Evolutionary conservation across 2,797 vertebrate genomes (phyloP), one percentile per base, ranked within the genome.

Genomic region (Neosilurus mollespiculum): DNA sequence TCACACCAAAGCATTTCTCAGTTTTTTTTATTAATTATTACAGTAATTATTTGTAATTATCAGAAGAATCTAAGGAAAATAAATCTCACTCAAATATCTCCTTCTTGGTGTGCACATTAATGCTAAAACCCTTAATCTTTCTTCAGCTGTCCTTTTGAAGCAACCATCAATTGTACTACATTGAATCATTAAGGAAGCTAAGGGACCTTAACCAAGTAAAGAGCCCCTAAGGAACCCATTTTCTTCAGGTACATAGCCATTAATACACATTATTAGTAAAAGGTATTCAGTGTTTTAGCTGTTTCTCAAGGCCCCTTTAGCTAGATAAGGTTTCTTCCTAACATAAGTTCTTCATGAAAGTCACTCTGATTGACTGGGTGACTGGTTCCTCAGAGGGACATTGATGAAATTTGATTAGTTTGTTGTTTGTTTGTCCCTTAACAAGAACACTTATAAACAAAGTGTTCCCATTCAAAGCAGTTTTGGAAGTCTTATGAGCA

Each of bases 121-220:
- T 49, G 18, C 10, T 37, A 59, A 18, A 37, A 58, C 16, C 72
- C 34, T 43, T 62, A 24, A 62, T 78, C 9, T 0, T 49, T 64
- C n/a, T 64, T 37, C 18, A 37, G 30, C 12, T 58, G 54, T 75
- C 16, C 9, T 58, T 58, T 37, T 77, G 20, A 30, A 34, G 9
- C 30, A 78, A 78, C 75, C 34, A 62, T 62, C 75, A 43, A 2
- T 49, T 49, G 56, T 59, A 76, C 18, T 75, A 58, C 30, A 37
- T 20, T 9, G 30, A 76, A 59, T 37, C 30, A 34, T 75, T 75
- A 22, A 12, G 26, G 24, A 76, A 76, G 54, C 30, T 59, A 76
- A n/a, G 73, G 15, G 54, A 43, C 37, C 37, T 49, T 49, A 77
- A 49, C 18, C 12, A 76, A 34, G 14, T 59, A 11, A 76, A 59